Conservation (phyloP, 2,888 invertebrate species). For the Perizoma flavofasciatum region DNA sequence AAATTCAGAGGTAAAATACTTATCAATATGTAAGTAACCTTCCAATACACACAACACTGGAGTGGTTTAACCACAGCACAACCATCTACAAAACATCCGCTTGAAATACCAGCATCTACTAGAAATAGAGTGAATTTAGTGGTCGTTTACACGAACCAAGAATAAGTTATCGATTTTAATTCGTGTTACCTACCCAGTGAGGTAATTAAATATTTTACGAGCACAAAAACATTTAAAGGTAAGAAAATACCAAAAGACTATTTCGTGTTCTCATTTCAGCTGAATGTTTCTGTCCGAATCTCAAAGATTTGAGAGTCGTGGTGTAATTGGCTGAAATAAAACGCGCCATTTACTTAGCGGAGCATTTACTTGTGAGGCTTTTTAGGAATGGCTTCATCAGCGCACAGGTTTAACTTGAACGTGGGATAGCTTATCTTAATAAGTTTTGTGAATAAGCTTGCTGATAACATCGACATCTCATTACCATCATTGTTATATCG, state of each 20-base stretch:
- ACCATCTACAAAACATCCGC: conserved; percentile 7
- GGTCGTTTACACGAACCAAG: no score
- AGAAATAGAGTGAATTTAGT: no score
- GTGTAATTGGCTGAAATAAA: conserved; percentile 32
- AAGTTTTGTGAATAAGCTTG: conserved; percentile 5
- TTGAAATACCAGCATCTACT: no score
- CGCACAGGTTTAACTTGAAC: conserved; percentile 11
- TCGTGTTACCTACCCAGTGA: no score
- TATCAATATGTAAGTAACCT: not conserved
- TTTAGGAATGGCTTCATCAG: conserved; percentile 23
- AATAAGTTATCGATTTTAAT: no score
- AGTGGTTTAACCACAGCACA: not conserved
- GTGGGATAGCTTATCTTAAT: conserved; percentile 15
- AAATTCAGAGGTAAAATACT: no score
- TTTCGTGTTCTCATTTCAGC: conserved; percentile 19
- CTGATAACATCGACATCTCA: conserved; percentile 4
- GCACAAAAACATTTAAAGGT: conserved; percentile 12
- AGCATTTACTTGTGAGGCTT: conserved; percentile 20
- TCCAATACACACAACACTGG: not conserved
- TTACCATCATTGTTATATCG: not conserved
- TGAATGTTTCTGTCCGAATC: conserved; percentile 27
- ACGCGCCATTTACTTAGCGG: conserved; percentile 20
- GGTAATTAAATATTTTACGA: conserved; percentile 8
- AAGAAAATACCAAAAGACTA: conserved; percentile 25
- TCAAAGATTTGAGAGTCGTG: conserved; percentile 12